These are phyloP conservation scores for Hyles euphorbiae DNA, from an alignment of 1,140 invertebrate species.

Conservation along the genomic window DNA sequence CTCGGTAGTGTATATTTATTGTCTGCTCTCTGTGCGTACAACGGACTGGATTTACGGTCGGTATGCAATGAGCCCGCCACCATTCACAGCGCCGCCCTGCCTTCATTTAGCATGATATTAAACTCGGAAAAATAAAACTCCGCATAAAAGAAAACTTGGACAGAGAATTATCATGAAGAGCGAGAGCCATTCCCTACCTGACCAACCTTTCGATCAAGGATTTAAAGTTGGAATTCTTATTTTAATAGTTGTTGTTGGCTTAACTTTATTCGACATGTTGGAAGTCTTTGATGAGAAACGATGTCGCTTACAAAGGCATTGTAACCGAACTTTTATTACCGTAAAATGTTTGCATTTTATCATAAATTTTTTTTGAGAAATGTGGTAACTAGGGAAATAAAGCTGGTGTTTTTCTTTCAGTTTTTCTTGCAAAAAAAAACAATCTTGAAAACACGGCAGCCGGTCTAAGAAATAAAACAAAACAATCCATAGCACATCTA, in stretches of 20 bases:
- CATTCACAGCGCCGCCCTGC: constrained; percentile 33
- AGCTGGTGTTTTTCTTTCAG: no score
- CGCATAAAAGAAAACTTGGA: constrained; percentile 43
- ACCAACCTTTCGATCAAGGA: constrained; percentile 10
- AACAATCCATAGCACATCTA: neutral
- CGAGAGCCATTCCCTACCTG: constrained; percentile 21
- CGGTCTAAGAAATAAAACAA: neutral
- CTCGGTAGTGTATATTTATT: constrained; percentile 10
- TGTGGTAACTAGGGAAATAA: no score
- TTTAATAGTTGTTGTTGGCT: no score
- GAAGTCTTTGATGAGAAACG: no score
- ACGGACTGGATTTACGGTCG: constrained; percentile 34
- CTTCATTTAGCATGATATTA: constrained; percentile 60
- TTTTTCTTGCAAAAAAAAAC: no score
- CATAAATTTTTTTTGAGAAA: no score
- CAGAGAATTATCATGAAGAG: constrained; percentile 50
- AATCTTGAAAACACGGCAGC: no score
- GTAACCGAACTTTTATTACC: no score
- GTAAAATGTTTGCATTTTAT: no score
- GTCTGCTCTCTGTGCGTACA: constrained; percentile 14
- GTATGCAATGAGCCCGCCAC: constrained; percentile 39
- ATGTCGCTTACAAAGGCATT: no score
- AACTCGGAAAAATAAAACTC: constrained; percentile 38
- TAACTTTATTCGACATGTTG: no score
- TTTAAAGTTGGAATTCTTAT: no score